These are phyloP conservation scores for Esox niger DNA, from an alignment of 2,113 vertebrate genomes.

Conservation along the genomic window DNA sequence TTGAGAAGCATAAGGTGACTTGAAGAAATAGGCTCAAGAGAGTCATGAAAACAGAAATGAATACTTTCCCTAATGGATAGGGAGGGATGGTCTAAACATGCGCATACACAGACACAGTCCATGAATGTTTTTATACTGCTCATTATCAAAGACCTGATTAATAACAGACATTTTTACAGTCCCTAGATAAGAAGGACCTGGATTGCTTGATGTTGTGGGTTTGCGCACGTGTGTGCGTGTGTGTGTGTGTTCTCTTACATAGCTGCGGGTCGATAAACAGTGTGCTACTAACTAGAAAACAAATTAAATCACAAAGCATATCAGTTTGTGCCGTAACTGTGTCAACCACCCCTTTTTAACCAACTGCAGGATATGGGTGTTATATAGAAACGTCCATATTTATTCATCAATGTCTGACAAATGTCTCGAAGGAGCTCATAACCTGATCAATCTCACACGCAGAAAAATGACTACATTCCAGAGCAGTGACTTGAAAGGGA, in stretches of 20 bases:
- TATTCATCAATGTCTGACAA: too few species aligned
- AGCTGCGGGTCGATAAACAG: not conserved
- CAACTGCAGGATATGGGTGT: too few species aligned
- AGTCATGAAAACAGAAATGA: constrained; percentile 50
- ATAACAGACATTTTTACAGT: constrained; percentile 69
- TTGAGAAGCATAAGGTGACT: constrained; percentile 61
- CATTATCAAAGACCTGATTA: constrained; percentile 76
- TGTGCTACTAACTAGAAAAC: constrained; percentile 6
- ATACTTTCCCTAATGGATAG: constrained; percentile 55
- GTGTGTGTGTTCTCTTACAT: constrained; percentile 1
- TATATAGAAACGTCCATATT: too few species aligned
- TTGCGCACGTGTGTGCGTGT: not conserved
- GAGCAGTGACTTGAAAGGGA: too few species aligned
- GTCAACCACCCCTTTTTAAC: too few species aligned
- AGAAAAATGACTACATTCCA: too few species aligned
- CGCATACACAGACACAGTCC: not conserved
- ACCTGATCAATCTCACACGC: too few species aligned
- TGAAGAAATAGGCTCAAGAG: constrained; percentile 49
- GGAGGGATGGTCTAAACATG: constrained; percentile 1
- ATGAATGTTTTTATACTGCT: constrained; percentile 67
- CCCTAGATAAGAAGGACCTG: constrained; percentile 58
- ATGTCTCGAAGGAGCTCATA: too few species aligned
- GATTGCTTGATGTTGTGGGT: not conserved
- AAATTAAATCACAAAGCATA: constrained; percentile 16
- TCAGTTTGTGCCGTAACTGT: too few species aligned